A percentile compares a stretch with the other conserved stretches of the same genome.
These are phyloP conservation scores for Mustelus asterias DNA, from an alignment of 2,113 vertebrate species.

Conservation along the genomic window DNA sequence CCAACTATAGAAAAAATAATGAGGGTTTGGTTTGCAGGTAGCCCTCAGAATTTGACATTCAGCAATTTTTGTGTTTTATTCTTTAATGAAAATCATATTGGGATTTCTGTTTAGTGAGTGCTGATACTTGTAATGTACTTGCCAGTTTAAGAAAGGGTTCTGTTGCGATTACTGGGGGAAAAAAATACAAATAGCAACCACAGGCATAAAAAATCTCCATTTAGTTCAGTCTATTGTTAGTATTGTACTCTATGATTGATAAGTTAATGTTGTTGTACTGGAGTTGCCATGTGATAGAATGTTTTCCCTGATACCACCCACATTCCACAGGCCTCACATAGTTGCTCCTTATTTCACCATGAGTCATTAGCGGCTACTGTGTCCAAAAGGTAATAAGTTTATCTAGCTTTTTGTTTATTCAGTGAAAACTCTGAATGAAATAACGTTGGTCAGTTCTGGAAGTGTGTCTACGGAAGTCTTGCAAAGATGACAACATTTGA, in stretches of 20 bases:
- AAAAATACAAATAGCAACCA: constrained; percentile 20
- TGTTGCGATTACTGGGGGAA: background rate
- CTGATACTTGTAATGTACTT: background rate
- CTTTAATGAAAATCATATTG: constrained; percentile 30
- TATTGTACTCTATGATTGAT: background rate
- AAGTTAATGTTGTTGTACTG: constrained; percentile 4
- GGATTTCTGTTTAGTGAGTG: constrained; percentile 20
- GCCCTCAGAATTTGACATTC: constrained; percentile 33
- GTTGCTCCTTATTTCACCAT: background rate
- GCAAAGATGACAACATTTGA: constrained; percentile 19
- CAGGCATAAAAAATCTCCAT: background rate
- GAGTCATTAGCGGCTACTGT: constrained; percentile 15
- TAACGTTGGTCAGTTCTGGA: background rate
- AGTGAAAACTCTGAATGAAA: background rate
- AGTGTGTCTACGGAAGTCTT: background rate
- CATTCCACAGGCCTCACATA: background rate
- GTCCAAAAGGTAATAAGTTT: background rate
- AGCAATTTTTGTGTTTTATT: constrained; percentile 30
- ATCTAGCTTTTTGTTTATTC: constrained; percentile 26
- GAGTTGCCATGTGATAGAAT: constrained; percentile 16
- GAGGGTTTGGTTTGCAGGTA: constrained; percentile 30
- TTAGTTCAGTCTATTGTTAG: constrained; percentile 1
- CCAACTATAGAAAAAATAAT: constrained; percentile 31
- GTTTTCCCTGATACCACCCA: background rate
- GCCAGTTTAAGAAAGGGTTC: background rate